Evolutionary conservation across 2,113 vertebrate genomes (phyloP).

Genomic region (Smithornis capensis): DNA sequence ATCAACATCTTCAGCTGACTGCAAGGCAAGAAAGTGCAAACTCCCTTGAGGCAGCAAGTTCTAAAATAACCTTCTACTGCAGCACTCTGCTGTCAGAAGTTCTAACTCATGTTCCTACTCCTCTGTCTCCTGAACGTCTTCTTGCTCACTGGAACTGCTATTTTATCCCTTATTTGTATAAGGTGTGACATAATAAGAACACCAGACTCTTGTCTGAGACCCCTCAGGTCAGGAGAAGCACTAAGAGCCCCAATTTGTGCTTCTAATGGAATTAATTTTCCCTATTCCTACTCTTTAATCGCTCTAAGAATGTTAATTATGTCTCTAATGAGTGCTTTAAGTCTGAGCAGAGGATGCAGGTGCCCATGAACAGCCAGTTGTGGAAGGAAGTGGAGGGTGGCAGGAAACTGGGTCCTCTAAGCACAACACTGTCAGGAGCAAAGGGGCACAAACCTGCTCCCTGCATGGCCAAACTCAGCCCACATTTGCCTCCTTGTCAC

Average conservation of each 20-base stretch:
- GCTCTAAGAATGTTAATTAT: not conserved
- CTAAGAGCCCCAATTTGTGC: not conserved
- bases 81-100: slow-evolving; percentile 58
- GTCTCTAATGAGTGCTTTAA: not conserved
- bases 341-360: not conserved
- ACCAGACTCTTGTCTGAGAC: not conserved
- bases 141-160: not conserved
- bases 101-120: slow-evolving; percentile 43
- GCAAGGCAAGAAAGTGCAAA: slow-evolving; percentile 52
- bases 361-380: not conserved
- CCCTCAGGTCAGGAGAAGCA: not conserved
- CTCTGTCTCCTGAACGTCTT: not conserved
- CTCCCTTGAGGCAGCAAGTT: slow-evolving; percentile 49
- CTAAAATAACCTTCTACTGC: slow-evolving; percentile 57
- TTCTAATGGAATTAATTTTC: not conserved
- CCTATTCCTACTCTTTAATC: not conserved
- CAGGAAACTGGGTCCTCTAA: not conserved
- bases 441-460: not conserved
- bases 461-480: not conserved
- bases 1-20: slow-evolving; percentile 60
- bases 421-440: not conserved
- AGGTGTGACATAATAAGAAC: slow-evolving; percentile 16
- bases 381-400: not conserved
- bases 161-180: slow-evolving; percentile 26
- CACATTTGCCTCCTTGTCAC: not conserved